Percentiles rank a stretch among this genome's conserved stretches.
phyloP scores from a whole-genome alignment of 2,113 vertebrate species.

The Amblyornis subalaris region DNA sequence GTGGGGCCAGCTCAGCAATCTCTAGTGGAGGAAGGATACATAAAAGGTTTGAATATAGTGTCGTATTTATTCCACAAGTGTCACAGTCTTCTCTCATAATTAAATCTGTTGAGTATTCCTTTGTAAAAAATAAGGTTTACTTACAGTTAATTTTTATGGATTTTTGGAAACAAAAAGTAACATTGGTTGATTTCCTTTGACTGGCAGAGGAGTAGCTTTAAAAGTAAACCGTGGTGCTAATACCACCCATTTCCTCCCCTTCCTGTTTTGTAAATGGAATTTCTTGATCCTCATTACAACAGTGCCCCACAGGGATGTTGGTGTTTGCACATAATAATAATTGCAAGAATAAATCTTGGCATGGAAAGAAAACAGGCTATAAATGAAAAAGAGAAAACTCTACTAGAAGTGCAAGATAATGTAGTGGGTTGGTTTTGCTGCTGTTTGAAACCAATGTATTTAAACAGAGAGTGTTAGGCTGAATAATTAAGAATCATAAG shows the following conservation, averaged over 20 bases:
- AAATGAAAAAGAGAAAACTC: not conserved
- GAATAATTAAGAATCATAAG: not conserved
- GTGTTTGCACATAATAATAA: slow-evolving; percentile 38
- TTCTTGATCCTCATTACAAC: slow-evolving; percentile 10
- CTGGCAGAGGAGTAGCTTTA: slow-evolving; percentile 13
- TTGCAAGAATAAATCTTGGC: not conserved
- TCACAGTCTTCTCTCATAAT: slow-evolving; percentile 51
- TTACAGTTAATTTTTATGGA: not conserved
- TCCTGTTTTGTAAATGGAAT: slow-evolving; percentile 16
- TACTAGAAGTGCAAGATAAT: not conserved
- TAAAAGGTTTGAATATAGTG: slow-evolving; percentile 29
- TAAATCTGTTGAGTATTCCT: slow-evolving; percentile 51
- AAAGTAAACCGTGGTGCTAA: slow-evolving; percentile 3
- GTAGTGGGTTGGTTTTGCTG: not conserved
- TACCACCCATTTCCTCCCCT: not conserved
- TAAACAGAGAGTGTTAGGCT: not conserved
- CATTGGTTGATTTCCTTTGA: slow-evolving; percentile 28
- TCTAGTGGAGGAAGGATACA: not conserved
- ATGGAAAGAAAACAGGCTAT: not conserved
- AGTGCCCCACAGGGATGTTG: not conserved
- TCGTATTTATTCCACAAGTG: slow-evolving; percentile 35
- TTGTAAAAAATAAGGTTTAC: not conserved
- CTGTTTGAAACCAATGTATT: not conserved
- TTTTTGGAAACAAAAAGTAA: slow-evolving; percentile 26
- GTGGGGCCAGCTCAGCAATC: not conserved